Evolutionary conservation across 2,888 invertebrate genomes (phyloP).

Genomic region (Pollenia labialis): DNA sequence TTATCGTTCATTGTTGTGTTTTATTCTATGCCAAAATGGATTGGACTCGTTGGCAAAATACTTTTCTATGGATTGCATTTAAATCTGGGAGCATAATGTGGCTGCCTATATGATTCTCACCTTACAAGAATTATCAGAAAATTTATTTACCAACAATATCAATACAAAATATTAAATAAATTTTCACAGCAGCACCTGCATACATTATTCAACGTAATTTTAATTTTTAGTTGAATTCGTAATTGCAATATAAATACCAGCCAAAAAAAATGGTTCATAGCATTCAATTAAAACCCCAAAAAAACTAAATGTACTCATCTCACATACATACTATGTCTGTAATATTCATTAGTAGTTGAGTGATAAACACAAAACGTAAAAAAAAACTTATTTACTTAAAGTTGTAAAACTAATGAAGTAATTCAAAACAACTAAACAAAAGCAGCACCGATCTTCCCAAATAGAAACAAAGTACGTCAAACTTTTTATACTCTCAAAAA

Average conservation of each 20-base stretch:
- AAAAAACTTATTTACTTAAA: slow-evolving; percentile 31
- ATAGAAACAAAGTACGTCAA: slow-evolving; percentile 40
- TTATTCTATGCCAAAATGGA: slow-evolving; percentile 80
- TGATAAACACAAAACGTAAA: slow-evolving; percentile 15
- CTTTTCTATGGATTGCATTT: slow-evolving; percentile 81
- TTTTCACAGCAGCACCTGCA: slow-evolving; percentile 27
- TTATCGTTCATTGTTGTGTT: slow-evolving; percentile 35
- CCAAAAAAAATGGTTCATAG: not conserved
- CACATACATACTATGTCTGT: slow-evolving; percentile 18
- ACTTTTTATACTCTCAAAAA: slow-evolving; percentile 73
- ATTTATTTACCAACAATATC: slow-evolving; percentile 31
- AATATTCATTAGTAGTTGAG: slow-evolving; percentile 48
- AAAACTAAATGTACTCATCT: slow-evolving; percentile 42
- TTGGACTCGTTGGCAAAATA: slow-evolving; percentile 83
- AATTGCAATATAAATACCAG: slow-evolving; percentile 31
- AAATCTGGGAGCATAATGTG: slow-evolving; percentile 80
- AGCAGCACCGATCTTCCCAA: slow-evolving; percentile 74
- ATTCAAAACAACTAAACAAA: slow-evolving; percentile 73
- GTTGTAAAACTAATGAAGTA: slow-evolving; percentile 51
- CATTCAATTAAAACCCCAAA: slow-evolving; percentile 31
- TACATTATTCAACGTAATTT: slow-evolving; percentile 11
- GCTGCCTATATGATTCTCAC: slow-evolving; percentile 83
- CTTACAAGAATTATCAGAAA: slow-evolving; percentile 40
- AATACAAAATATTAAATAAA: slow-evolving; percentile 35
- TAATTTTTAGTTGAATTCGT: slow-evolving; percentile 38